Percentiles rank a stretch among this genome's conserved stretches.
These are phyloP conservation scores for Emydoidea blandingii DNA, from an alignment of 2,797 vertebrate genomes.

Conservation along the genomic window DNA sequence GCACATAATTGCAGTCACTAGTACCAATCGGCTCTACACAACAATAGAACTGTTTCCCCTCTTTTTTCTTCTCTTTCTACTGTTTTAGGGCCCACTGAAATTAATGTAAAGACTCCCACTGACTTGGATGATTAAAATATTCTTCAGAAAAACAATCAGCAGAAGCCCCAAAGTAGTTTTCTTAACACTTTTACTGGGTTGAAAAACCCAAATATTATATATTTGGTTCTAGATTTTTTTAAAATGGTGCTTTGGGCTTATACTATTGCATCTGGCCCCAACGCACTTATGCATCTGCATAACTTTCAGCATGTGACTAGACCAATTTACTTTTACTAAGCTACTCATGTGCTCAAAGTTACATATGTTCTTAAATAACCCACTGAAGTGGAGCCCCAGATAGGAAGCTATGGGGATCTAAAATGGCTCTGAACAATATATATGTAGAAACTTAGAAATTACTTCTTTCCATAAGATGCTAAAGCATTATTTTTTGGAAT, in stretches of 20 bases:
- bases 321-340: not conserved
- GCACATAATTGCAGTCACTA: not conserved
- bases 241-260: not conserved
- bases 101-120: not conserved
- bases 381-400: not conserved
- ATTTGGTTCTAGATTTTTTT: not conserved
- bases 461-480: not conserved
- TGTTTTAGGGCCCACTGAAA: not conserved
- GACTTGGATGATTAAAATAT: not conserved
- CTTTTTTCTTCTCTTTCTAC: not conserved
- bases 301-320: not conserved
- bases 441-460: not conserved
- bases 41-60: not conserved
- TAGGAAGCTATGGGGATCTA: not conserved
- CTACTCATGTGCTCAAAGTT: not conserved
- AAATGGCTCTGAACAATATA: not conserved
- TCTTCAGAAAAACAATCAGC: not conserved
- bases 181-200: not conserved
- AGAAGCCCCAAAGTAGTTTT: not conserved
- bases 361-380: not conserved
- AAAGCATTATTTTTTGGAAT: not conserved
- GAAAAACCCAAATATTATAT: not conserved
- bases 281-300: too few relatives aligned
- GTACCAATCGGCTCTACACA: not conserved
- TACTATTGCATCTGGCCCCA: not conserved